phyloP scores from a whole-genome alignment of 1,140 invertebrate genomes.

The Oncopeltus fasciatus region DNA sequence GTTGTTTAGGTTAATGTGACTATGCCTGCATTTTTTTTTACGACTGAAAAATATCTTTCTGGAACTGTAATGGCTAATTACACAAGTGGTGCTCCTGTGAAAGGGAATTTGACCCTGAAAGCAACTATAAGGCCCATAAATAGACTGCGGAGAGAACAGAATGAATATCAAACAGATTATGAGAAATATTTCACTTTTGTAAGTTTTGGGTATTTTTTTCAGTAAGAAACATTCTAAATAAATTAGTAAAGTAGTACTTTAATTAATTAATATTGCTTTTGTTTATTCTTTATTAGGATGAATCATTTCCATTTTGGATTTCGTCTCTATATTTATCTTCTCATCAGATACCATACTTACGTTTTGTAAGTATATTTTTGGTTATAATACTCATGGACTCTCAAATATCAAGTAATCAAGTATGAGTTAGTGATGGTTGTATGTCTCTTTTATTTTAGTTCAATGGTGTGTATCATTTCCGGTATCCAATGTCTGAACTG shows the following conservation, averaged over 20 bases:
- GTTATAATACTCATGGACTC: not conserved
- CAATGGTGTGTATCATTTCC: constrained; percentile 70
- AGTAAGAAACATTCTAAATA: not conserved
- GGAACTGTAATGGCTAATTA: constrained; percentile 88
- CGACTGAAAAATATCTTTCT: constrained; percentile 62
- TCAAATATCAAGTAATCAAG: no score
- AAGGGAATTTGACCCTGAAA: constrained; percentile 71
- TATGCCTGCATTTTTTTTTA: constrained; percentile 84
- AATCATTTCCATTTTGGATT: constrained; percentile 64
- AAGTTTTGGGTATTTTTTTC: constrained; percentile 27
- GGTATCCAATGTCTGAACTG: constrained; percentile 68
- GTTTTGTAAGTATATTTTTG: constrained; percentile 42
- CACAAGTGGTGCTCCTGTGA: constrained; percentile 67
- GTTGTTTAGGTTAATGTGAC: constrained; percentile 73
- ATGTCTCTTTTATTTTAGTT: constrained; percentile 44
- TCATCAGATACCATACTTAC: constrained; percentile 40
- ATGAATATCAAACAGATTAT: constrained; percentile 34
- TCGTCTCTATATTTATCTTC: constrained; percentile 17
- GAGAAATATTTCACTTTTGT: constrained; percentile 62
- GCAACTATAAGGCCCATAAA: constrained; percentile 55
- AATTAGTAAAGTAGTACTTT: not conserved
- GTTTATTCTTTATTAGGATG: constrained; percentile 37
- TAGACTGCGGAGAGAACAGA: not conserved
- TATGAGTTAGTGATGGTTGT: not conserved
- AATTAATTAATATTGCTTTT: constrained; percentile 11